Base-by-base conservation (phyloP, 1,140 invertebrate genomes). In the Drosophila ohnishii region DNA sequence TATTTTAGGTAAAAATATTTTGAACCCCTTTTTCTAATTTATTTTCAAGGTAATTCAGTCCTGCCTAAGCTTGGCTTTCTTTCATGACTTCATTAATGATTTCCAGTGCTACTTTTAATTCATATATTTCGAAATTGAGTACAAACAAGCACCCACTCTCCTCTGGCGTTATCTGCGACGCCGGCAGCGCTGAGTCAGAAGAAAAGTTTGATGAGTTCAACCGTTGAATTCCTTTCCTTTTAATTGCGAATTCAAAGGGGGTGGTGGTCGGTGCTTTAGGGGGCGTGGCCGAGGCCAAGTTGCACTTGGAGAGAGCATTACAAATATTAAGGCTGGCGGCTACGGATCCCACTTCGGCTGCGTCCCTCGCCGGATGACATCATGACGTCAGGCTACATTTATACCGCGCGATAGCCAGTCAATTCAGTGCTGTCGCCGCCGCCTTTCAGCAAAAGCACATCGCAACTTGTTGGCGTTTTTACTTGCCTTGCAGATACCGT, bases 301-400 rank as follows among this genome's bases (percentile, higher is more conserved):
- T 75, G 69, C 59, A 66, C 65, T 69, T 53, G 65, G 25, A 48
- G 25, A 48, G 47, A 66, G 65, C 45, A 65, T 69, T 69, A 62
- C 58, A 47, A 32, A 47, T 65, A 73, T 60, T 60, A 69, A 61
- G 58, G 51, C 28, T 61, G 50, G 39, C 40, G 34, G 8, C 25
- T 28, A 6, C 7, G 40, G 25, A 16, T 11, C 13, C 35, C 30
- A 16, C 45, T 42, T 34, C 39, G 34, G 34, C 59, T 28, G 60
- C n/a, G 64, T 13, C 45, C 30, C 44, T 67, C 40, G 56, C 70
- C 28, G 35, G 73, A 75, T 75, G 72, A 75, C 72, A 75, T 75
- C 72, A 75, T 55, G 72, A 75, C 72, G 53, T 75, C 72, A 75
- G 55, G 55, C 22, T 25, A 55, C 67, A 61, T 53, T 35, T 66